A percentile compares a stretch with the other conserved stretches of the same genome.
phyloP scores from a whole-genome alignment of 2,888 invertebrate species.

The Oasisia sp. region DNA sequence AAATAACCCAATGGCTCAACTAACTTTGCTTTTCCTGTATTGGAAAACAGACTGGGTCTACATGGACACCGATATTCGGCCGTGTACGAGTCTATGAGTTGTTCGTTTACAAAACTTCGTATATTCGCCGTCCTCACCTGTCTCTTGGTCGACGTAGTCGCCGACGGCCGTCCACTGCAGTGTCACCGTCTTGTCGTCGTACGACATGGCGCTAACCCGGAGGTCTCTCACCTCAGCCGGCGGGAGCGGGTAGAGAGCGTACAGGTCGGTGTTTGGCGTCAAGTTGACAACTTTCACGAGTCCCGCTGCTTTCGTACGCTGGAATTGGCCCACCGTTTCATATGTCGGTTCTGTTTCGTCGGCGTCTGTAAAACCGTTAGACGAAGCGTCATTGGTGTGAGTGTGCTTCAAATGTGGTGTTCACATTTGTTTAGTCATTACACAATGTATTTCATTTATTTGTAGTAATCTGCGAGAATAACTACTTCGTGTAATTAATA shows the following conservation, averaged over 20 bases:
- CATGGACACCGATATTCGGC: neutral
- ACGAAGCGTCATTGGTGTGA: too few relatives aligned
- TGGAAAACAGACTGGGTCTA: neutral
- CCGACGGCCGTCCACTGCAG: neutral
- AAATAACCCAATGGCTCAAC: too few relatives aligned
- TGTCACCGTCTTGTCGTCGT: neutral
- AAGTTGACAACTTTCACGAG: neutral
- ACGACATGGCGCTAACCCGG: neutral
- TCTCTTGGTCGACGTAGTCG: neutral
- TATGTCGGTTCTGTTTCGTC: neutral
- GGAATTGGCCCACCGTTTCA: neutral
- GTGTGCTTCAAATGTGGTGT: too few relatives aligned
- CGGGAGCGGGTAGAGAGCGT: neutral
- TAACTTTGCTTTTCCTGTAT: too few relatives aligned
- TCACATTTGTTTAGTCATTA: too few relatives aligned
- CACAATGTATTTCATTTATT: too few relatives aligned
- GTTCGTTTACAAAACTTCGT: too few relatives aligned
- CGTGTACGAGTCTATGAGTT: neutral
- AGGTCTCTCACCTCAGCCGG: neutral
- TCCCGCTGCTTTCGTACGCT: neutral
- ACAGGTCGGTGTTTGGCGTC: neutral
- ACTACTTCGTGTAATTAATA: too few relatives aligned
- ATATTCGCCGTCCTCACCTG: neutral
- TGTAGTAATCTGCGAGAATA: too few relatives aligned
- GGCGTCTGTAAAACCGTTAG: neutral